phyloP scores from a whole-genome alignment of 2,888 invertebrate genomes.

The Halocaridina rubra region DNA sequence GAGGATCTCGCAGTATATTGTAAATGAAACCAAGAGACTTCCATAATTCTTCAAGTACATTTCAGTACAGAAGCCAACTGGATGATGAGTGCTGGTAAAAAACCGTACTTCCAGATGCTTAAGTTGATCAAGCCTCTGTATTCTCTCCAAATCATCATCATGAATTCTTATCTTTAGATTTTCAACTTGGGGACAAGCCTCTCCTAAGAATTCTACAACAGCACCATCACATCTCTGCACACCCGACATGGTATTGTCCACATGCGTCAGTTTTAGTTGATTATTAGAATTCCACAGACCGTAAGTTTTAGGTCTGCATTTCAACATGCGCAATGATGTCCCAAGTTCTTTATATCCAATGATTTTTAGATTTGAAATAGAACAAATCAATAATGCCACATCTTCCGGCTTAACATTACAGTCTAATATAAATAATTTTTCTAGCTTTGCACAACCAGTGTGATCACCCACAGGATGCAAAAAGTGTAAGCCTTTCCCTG shows the following conservation, averaged over 20 bases:
- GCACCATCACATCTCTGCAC: conserved; percentile 42
- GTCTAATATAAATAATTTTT: conserved; percentile 35
- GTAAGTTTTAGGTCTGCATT: conserved; percentile 24
- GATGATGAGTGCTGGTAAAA: conserved; percentile 45
- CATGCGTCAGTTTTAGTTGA: conserved; percentile 21
- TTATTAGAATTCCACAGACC: neutral
- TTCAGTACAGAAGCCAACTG: conserved; percentile 13
- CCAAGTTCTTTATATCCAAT: conserved; percentile 47
- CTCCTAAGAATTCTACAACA: conserved; percentile 31
- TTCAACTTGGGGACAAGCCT: conserved; percentile 25
- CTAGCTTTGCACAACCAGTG: conserved; percentile 30
- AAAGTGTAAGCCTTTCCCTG: conserved; percentile 20
- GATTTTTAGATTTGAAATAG: conserved; percentile 24
- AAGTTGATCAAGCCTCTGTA: conserved; percentile 6
- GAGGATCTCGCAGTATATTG: conserved; percentile 30
- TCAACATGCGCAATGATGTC: conserved; percentile 25
- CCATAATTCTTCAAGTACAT: conserved; percentile 10
- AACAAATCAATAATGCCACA: conserved; percentile 43
- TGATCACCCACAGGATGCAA: conserved; percentile 25
- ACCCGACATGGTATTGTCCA: conserved; percentile 39
- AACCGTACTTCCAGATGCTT: conserved; percentile 41
- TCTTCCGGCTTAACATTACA: conserved; percentile 44
- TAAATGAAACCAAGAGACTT: conserved; percentile 18
- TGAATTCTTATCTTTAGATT: conserved; percentile 41
- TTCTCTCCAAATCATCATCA: conserved; percentile 34